Evolutionary conservation across 2,888 invertebrate genomes (phyloP).

Genomic region (Psococerastis gibbosa): DNA sequence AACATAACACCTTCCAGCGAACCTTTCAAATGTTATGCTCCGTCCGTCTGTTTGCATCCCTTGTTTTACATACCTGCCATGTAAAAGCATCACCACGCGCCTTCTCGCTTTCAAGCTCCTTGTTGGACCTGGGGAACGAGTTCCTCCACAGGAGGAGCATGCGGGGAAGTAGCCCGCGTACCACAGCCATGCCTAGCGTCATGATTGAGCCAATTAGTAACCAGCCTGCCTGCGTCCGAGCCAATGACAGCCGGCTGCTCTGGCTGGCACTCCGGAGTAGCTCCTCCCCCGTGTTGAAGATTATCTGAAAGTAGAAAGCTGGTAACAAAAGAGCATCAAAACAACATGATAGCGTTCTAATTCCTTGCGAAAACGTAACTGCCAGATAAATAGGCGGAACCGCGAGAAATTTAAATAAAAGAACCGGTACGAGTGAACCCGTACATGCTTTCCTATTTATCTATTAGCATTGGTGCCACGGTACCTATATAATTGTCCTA

Average conservation of each 20-base stretch:
- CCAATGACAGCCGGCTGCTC: constrained; percentile 84
- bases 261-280: constrained; percentile 88
- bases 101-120: constrained; percentile 94
- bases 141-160: constrained; percentile 94
- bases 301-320: constrained; percentile 32
- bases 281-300: constrained; percentile 95
- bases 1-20: too few species aligned
- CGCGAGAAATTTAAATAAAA: constrained; percentile 1
- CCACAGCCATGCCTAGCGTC: constrained; percentile 83
- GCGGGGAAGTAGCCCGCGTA: constrained; percentile 75
- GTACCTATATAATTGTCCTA: too few species aligned
- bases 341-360: constrained; percentile 3
- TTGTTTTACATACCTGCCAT: constrained; percentile 55
- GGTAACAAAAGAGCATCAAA: constrained; percentile 6
- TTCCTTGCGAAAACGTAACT: background rate
- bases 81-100: constrained; percentile 92
- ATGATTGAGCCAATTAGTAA: constrained; percentile 90
- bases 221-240: constrained; percentile 96
- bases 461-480: too few species aligned
- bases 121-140: constrained; percentile 89
- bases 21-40: too few species aligned
- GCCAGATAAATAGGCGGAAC: too few species aligned
- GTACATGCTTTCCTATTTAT: too few species aligned
- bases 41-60: too few species aligned
- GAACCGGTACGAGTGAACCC: too few species aligned